phyloP scores from a whole-genome alignment of 2,113 vertebrate species.

The Pardalotus punctatus region DNA sequence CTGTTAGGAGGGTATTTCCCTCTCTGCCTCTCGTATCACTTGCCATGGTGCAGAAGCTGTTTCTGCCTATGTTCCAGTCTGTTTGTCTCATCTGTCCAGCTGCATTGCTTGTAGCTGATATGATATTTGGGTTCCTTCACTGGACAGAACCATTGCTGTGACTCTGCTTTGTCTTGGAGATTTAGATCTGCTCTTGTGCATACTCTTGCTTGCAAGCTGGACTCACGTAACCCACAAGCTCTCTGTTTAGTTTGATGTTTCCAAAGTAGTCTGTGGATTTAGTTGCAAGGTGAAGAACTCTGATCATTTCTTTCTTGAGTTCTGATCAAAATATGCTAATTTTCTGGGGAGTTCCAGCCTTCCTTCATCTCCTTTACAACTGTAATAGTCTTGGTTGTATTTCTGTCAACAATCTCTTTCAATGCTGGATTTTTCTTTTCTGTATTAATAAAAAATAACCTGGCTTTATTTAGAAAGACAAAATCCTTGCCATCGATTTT shows the following conservation, averaged over 20 bases:
- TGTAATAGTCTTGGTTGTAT: background rate
- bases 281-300: background rate
- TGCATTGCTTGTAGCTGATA: background rate
- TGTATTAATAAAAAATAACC: background rate
- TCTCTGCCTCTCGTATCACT: background rate
- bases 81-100: background rate
- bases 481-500: background rate
- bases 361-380: background rate
- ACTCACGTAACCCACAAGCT: accelerated
- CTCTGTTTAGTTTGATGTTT: background rate
- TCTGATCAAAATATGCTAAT: background rate
- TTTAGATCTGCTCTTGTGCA: background rate
- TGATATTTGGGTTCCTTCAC: background rate
- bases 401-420: background rate
- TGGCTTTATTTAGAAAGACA: background rate
- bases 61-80: background rate
- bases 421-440: background rate
- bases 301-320: background rate
- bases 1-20: background rate
- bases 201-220: background rate
- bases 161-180: background rate
- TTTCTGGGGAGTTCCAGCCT: background rate
- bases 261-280: background rate
- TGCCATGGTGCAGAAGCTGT: background rate
- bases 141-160: background rate